These are phyloP conservation scores for Cynopterus brachyotis DNA, from an alignment of 2,113 vertebrate genomes.

Conservation along the genomic window DNA sequence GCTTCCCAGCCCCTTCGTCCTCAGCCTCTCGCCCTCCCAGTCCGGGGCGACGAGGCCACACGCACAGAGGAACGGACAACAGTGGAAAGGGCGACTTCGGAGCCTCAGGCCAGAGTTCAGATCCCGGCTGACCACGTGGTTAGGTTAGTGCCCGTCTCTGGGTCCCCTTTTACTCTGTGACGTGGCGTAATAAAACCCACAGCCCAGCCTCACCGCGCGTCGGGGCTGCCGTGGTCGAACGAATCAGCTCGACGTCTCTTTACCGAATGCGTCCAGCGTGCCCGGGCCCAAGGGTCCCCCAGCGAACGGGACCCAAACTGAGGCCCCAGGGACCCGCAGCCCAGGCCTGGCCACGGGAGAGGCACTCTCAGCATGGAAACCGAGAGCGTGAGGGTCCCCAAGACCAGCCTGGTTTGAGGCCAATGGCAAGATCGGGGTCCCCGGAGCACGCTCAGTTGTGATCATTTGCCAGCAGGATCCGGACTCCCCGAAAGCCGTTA, in stretches of 20 bases:
- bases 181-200: not conserved
- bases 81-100: not conserved
- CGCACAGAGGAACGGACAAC: not conserved
- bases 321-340: not conserved
- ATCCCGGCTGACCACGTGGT: not conserved
- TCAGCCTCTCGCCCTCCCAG: not conserved
- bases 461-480: not conserved
- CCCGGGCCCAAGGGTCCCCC: not conserved
- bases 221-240: fast-evolving
- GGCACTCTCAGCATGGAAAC: not conserved
- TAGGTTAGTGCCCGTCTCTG: not conserved
- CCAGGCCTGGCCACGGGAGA: not conserved
- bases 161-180: not conserved
- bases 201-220: not conserved
- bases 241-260: not conserved
- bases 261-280: fast-evolving
- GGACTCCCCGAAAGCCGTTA: not conserved
- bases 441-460: not conserved
- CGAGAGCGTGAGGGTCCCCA: not conserved
- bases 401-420: not conserved
- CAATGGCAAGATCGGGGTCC: not conserved
- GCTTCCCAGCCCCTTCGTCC: not conserved
- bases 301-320: fast-evolving
- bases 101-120: not conserved
- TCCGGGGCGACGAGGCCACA: too few relatives aligned